phyloP scores from a whole-genome alignment of 1,140 invertebrate genomes.

The Drosophila ironensis region DNA sequence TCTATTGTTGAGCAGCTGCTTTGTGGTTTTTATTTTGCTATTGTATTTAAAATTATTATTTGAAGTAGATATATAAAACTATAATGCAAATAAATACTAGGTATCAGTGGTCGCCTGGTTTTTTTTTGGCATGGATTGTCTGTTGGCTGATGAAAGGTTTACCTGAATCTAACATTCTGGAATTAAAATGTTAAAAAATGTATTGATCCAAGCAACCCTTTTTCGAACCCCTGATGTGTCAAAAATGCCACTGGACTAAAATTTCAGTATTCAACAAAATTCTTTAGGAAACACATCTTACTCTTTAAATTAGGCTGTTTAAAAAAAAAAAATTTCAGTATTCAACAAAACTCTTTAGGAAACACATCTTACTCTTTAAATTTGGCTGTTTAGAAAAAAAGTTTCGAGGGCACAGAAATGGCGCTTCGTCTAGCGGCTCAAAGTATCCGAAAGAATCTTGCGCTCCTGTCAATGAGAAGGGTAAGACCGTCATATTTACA shows the following conservation, averaged over 20 bases:
- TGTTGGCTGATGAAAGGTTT: too few species aligned
- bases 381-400: neutral
- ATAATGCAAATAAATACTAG: too few species aligned
- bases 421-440: slow-evolving; percentile 12
- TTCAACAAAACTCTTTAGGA: neutral
- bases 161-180: too few species aligned
- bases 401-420: slow-evolving; percentile 1
- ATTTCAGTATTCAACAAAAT: slow-evolving; percentile 5
- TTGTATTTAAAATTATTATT: neutral
- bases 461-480: neutral
- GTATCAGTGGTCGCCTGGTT: too few species aligned
- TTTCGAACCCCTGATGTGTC: neutral
- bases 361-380: neutral
- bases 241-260: neutral
- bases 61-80: neutral
- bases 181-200: too few species aligned
- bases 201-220: neutral
- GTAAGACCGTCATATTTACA: too few species aligned
- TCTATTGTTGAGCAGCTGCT: slow-evolving; percentile 52
- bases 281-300: neutral
- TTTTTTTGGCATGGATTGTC: too few species aligned
- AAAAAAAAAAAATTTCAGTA: neutral
- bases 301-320: neutral
- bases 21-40: neutral
- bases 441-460: neutral